Evolutionary conservation across 2,113 vertebrate species (phyloP), one percentile per base, ranked within the genome.

Genomic region (Rhea pennata): DNA sequence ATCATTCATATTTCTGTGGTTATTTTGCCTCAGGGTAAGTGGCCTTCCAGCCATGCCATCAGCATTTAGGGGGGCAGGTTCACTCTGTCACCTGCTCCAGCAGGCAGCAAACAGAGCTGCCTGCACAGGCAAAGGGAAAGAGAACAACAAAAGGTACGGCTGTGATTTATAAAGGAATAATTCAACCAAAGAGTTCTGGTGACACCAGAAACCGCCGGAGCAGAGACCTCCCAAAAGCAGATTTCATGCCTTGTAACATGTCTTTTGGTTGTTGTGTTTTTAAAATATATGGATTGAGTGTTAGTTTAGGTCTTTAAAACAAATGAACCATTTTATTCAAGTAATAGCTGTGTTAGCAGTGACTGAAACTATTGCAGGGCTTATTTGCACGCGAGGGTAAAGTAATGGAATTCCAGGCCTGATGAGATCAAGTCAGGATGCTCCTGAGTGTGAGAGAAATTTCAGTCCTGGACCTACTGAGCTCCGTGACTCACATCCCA

Each of bases 241-340:
- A 90, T 84, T 92, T 95, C 70, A 54, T 14, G 7, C 82, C 40
- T 20, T 73, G 44, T 65, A 86, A 69, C 6, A 1, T 33, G 65
- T 72, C 73, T 39, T 93, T 84, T 27, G 42, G 79, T 64, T 67
- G 15, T 67, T 91, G 92, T 81, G 61, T n/a, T 92, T 92, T 94
- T 84, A 56, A 71, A 96, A 95, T 93, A 76, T 70, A 82, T 88
- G 56, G 66, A 84, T 75, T 56, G 76, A 94, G 40, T 80, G 81
- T 88, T 94, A 89, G 90, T 85, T 89, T 87, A 83, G 64, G 69
- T 85, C 91, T 96, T 96, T 95, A 92, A 93, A 96, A 96, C 23
- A 90, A 96, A 96, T 91, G 88, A 93, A 84, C 80, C 61, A 2
- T 93, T 95, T 97, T 79, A 95, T 88, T 93, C 72, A 90, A 84